A percentile compares a stretch with the other conserved stretches of the same genome.
phyloP scores from a whole-genome alignment of 2,888 invertebrate species.

The Drosophila pseudotalamancana region DNA sequence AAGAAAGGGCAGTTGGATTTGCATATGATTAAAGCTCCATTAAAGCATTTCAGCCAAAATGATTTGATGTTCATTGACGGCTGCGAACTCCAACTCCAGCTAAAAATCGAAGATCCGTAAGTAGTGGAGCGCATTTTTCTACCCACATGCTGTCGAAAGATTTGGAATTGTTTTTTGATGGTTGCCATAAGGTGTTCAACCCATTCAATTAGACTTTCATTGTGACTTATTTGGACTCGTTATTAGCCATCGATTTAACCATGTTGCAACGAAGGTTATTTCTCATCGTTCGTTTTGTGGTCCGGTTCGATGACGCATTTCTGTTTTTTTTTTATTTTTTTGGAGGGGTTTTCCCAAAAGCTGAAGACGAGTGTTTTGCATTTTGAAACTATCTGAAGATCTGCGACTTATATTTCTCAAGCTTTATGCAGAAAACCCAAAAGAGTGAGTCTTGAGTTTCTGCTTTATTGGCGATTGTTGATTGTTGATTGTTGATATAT shows the following conservation, averaged over 20 bases:
- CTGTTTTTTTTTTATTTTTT: constrained; percentile 3
- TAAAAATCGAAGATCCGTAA: too few relatives aligned
- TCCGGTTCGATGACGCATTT: constrained; percentile 55
- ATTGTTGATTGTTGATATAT: too few relatives aligned
- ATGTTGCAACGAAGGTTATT: constrained; percentile 68
- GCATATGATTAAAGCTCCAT: constrained; percentile 21
- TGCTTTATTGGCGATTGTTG: too few relatives aligned
- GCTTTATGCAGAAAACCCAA: constrained; percentile 6
- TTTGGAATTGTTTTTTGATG: constrained; percentile 7
- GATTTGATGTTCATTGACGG: constrained; percentile 20
- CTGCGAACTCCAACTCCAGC: constrained; percentile 18
- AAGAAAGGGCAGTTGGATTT: constrained; percentile 6
- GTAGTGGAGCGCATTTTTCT: constrained; percentile 24
- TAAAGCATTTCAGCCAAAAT: constrained; percentile 29
- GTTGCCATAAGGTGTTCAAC: constrained; percentile 17
- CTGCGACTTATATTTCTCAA: not conserved
- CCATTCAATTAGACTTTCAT: constrained; percentile 56
- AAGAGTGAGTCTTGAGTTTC: not conserved
- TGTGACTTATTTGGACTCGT: constrained; percentile 50
- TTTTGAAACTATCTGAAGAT: constrained; percentile 1
- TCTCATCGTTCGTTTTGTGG: constrained; percentile 4
- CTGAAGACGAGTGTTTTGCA: constrained; percentile 5
- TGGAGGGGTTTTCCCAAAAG: constrained; percentile 61
- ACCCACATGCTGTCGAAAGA: constrained; percentile 39
- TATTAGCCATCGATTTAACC: constrained; percentile 33